Evolutionary conservation across 2,888 invertebrate genomes (phyloP).

Genomic region (Pediacus dermestoides): DNA sequence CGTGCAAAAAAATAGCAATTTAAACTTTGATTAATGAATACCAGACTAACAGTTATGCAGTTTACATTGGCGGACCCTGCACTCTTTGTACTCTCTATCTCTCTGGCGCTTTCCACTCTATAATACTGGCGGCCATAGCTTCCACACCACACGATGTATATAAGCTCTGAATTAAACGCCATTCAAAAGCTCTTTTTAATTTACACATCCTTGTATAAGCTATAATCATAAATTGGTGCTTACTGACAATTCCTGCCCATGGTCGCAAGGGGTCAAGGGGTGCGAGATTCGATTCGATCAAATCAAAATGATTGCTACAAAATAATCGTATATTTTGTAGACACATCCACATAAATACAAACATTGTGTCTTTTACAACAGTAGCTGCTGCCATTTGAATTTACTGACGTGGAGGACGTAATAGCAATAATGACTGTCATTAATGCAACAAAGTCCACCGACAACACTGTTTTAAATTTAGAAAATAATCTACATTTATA

Average conservation of each 20-base stretch:
- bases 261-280: neutral
- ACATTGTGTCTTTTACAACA: no score
- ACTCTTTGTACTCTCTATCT: slow-evolving; percentile 12
- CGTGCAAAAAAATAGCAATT: slow-evolving; percentile 36
- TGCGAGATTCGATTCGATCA: neutral
- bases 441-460: slow-evolving; percentile 4
- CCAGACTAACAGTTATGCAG: slow-evolving; percentile 38
- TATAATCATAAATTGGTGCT: slow-evolving; percentile 24
- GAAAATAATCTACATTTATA: slow-evolving; percentile 5
- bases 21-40: slow-evolving; percentile 42
- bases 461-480: slow-evolving; percentile 1
- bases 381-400: no score
- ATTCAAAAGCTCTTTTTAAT: slow-evolving; percentile 4
- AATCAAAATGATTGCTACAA: no score
- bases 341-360: neutral
- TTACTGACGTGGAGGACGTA: neutral
- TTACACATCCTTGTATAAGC: slow-evolving; percentile 11
- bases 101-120: slow-evolving; percentile 8
- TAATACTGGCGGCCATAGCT: neutral
- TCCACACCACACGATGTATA: slow-evolving; percentile 17
- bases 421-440: neutral
- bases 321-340: no score
- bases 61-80: slow-evolving; percentile 29
- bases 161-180: slow-evolving; percentile 27
- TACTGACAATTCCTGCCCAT: slow-evolving; percentile 8